Conservation (phyloP, 2,797 vertebrate genomes). For the Moxostoma hubbsi region DNA sequence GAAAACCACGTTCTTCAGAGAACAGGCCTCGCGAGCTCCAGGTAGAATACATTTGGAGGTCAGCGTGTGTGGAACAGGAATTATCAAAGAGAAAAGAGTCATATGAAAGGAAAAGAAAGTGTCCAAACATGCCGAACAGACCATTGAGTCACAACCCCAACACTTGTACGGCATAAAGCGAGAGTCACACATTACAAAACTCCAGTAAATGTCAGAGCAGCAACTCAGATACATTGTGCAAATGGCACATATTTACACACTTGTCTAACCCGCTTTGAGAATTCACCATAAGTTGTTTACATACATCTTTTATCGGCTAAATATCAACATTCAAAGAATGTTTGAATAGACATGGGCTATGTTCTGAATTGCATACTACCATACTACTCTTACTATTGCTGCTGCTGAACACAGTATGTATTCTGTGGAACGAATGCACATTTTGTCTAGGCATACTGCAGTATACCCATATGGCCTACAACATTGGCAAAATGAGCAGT, state of each 20-base stretch:
- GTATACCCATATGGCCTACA: too few relatives aligned
- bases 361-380: too few relatives aligned
- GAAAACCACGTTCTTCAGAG: constrained; percentile 61
- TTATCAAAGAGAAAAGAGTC: constrained; percentile 60
- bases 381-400: too few relatives aligned
- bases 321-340: constrained; percentile 26
- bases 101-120: constrained; percentile 48
- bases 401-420: too few relatives aligned
- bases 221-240: background rate
- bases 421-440: too few relatives aligned
- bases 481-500: too few relatives aligned
- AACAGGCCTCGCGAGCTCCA: constrained; percentile 56
- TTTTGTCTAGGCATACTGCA: too few relatives aligned
- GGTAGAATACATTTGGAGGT: constrained; percentile 66
- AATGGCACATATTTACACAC: constrained; percentile 8
- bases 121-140: constrained; percentile 55
- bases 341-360: background rate
- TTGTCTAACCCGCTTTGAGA: constrained; percentile 14
- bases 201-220: constrained; percentile 28
- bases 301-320: constrained; percentile 25
- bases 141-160: constrained; percentile 32
- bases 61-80: constrained; percentile 56
- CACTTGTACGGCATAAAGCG: constrained; percentile 39
- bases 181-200: constrained; percentile 18
- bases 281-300: constrained; percentile 37